Evolutionary conservation across 2,888 invertebrate species (phyloP).

Genomic region (Rotaria sp.): DNA sequence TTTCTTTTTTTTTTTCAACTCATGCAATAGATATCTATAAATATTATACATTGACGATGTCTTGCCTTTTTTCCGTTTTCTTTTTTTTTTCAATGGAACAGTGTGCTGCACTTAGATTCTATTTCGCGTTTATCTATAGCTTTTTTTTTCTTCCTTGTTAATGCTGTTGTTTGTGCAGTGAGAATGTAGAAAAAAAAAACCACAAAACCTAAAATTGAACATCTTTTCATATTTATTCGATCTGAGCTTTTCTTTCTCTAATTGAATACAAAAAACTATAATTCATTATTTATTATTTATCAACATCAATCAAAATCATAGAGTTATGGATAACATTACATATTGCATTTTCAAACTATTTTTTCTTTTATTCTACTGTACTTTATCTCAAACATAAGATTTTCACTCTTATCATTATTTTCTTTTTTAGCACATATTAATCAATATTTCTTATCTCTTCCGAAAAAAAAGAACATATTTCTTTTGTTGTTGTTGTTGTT

Average conservation of each 20-base stretch:
- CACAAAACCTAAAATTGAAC: not conserved
- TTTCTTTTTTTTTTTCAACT: not conserved
- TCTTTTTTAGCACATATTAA: not conserved
- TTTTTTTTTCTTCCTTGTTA: not conserved
- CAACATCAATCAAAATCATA: not conserved
- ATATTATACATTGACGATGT: not conserved
- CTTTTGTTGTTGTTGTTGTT: not conserved
- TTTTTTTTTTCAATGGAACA: not conserved
- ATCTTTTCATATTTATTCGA: not conserved
- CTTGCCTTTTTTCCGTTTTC: not conserved
- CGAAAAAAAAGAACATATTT: not conserved
- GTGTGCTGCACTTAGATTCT: not conserved
- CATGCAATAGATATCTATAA: conserved; percentile 3
- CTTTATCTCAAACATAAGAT: not conserved
- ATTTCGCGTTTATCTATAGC: no score
- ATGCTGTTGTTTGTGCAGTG: not conserved
- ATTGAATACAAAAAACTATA: not conserved
- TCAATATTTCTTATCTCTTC: not conserved
- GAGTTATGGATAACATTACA: not conserved
- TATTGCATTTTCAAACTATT: not conserved
- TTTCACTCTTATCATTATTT: not conserved
- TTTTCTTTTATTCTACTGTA: not conserved
- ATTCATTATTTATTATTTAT: not conserved
- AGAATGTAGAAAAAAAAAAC: not conserved
- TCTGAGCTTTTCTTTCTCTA: not conserved